Percentiles rank a stretch among this genome's conserved stretches.
phyloP scores from a whole-genome alignment of 2,113 vertebrate genomes.

The Jacana jacana region DNA sequence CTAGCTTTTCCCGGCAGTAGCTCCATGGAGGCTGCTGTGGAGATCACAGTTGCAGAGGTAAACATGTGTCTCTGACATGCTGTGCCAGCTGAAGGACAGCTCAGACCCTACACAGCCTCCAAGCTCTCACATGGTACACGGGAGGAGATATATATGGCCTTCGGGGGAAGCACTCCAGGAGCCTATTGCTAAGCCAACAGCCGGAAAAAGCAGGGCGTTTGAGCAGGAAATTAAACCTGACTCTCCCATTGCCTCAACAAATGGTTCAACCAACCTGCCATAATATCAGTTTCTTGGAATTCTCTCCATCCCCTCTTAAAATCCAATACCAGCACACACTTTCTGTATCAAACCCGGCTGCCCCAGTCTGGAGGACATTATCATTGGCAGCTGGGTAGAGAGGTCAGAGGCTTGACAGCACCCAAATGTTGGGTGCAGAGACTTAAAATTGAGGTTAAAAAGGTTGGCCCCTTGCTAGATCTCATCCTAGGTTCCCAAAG shows the following conservation, averaged over 20 bases:
- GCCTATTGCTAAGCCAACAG: neutral
- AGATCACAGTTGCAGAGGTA: neutral
- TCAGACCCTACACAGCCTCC: neutral
- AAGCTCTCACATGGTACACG: neutral
- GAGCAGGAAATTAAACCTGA: conserved; percentile 14
- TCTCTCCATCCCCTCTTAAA: neutral
- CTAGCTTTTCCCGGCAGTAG: neutral
- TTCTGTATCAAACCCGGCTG: neutral
- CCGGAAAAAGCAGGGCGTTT: neutral
- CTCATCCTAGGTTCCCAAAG: neutral
- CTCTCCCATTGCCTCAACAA: neutral
- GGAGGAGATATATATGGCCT: neutral
- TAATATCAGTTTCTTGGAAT: neutral
- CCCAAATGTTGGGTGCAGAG: neutral
- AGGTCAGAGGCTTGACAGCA: neutral
- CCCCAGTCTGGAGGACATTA: fast-evolving
- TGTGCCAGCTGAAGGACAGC: neutral
- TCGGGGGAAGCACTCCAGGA: neutral
- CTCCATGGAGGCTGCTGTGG: neutral
- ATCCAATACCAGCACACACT: neutral
- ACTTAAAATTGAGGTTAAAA: neutral
- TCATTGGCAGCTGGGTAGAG: neutral
- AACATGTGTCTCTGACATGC: neutral
- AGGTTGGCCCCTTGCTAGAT: neutral
- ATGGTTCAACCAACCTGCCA: neutral